A percentile compares a stretch with the other conserved stretches of the same genome.
These are phyloP conservation scores for Volucella zonaria DNA, from an alignment of 2,888 invertebrate genomes.

Conservation along the genomic window DNA sequence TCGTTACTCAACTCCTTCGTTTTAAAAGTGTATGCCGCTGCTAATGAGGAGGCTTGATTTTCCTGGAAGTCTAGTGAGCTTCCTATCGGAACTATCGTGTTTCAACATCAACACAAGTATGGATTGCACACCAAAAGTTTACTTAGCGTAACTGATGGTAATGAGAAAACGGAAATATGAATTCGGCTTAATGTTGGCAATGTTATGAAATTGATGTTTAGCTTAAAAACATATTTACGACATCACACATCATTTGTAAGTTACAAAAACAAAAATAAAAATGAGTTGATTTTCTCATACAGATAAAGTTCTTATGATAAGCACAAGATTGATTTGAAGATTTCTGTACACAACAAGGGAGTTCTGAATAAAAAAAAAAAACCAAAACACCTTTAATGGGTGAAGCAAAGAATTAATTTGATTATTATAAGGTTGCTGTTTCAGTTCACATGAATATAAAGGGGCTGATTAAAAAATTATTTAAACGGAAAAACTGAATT, in stretches of 20 bases:
- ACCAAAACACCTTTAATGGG: no score
- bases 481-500: neutral
- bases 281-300: no score
- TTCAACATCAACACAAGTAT: slow-evolving; percentile 7
- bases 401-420: neutral
- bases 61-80: slow-evolving; percentile 64
- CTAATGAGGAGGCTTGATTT: slow-evolving; percentile 45
- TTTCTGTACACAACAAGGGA: no score
- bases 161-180: slow-evolving; percentile 59
- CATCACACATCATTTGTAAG: no score
- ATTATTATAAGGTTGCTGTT: neutral
- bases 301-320: no score
- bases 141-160: slow-evolving; percentile 62
- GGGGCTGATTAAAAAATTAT: neutral
- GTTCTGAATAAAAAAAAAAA: no score
- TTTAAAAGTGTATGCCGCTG: slow-evolving; percentile 9
- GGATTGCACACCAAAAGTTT: slow-evolving; percentile 27
- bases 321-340: no score
- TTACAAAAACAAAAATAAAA: no score
- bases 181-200: slow-evolving; percentile 3
- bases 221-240: no score
- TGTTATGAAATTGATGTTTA: no score
- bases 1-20: slow-evolving; percentile 61
- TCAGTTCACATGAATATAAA: slow-evolving; percentile 25
- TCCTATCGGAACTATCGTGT: slow-evolving; percentile 62